Base-by-base conservation (phyloP, 2,797 vertebrate genomes). In the Cossypha dichroa region DNA sequence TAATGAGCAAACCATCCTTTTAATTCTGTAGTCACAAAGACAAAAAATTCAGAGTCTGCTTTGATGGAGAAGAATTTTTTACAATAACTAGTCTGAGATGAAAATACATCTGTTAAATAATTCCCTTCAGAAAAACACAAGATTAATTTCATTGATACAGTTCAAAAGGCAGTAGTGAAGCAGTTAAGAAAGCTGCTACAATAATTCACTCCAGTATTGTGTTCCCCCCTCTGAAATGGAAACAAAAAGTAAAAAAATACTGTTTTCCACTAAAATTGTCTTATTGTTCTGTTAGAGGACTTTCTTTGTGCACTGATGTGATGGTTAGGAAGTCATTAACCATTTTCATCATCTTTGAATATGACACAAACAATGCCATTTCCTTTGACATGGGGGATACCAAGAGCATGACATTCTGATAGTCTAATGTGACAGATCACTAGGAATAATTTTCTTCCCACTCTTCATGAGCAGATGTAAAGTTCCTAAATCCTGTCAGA, bases 401-500 rank as follows among this genome's bases (percentile, higher is more conserved):
- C 59, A 69, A 46, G 22, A 84, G 31, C 55, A 31, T 41, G 48
- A 20, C 66, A 41, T 69, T 68, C 67, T 92, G 34, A 64, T 22
- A 48, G 31, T 54, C 49, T 68, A 46, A 55, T 41, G 43, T 88
- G 86, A 92, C 56, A 88, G 26, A 60, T 86, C 38, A 20, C 41
- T 78, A 41, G 54, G 54, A 74, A 67, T 83, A 29, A 77, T 75
- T 92, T 90, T 78, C 56, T 41, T 89, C 51, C 34, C 18, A 23
- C 48, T 93, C 51, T 87, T 87, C 19, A 13, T 55, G 43, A 90
- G 69, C 43, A 38, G 69, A 92, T 89, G 13, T 33, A 48, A 96
- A 93, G 43, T 84, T 88, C 74, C 36, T 90, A 60, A 81, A 84
- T 74, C 48, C 76, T 89, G 46, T 85, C 88, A 94, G 54, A 86